Base-by-base conservation (phyloP, 2,888 invertebrate species). In the Sphinx pinastri region DNA sequence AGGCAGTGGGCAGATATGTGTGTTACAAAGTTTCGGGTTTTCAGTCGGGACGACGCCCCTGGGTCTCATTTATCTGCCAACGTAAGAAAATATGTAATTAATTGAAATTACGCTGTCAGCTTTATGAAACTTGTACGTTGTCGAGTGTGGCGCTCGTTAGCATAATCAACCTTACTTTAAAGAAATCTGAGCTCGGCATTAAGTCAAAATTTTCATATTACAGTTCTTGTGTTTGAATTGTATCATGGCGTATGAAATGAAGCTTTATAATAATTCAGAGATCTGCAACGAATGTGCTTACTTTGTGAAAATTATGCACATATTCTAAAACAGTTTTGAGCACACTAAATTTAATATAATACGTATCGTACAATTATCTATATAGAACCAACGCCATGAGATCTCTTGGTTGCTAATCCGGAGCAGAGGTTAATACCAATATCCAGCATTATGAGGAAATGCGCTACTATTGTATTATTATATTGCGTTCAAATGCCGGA, bases 11-110 rank as follows among this genome's bases (percentile, higher is more conserved):
- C 79, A 85, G 81, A 81, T 75, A 78, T 80, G 81, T 86, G 83
- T 87, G 87, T 87, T 82, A 81, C 85, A 83, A 88, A 90, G 87
- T 89, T 88, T 86, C 83, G 80, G 85, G 86, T 88, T 91, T 90
- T 88, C 86, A 84, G 82, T 79, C 74, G 80, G 77, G 82, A 85
- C 83, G 84, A 82, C 85, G 80, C 89, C 86, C 87, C 74, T 76
- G 89, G 79, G 88, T 77, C 85, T 88, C 88, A 88, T 92, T 89
- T 88, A 83, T 91, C 88, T 89, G 82, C 84, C 85, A 84, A 72
- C 85, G 77, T 82, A 81, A 82, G 85, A 85, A 84, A 85, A 84
- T 84, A 85, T 83, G 88, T 90, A 89, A 91, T 90, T 91, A 91
- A 92, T 91, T 91, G 84, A 88, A 88, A 88, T 88, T 87, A 86